phyloP scores from a whole-genome alignment of 2,113 vertebrate genomes.

The Pomatostomus ruficeps region DNA sequence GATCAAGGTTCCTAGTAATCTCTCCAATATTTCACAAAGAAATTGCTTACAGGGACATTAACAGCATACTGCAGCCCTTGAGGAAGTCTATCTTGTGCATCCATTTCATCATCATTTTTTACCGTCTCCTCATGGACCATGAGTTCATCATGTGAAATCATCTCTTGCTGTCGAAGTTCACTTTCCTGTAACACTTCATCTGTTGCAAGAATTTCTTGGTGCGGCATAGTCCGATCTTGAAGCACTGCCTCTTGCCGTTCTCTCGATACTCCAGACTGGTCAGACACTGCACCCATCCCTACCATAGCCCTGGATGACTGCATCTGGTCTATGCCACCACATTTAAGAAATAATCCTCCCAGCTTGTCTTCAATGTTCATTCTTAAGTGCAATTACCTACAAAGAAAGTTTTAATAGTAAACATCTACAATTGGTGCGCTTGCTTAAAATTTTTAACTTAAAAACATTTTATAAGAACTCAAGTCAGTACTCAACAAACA shows the following conservation, averaged over 20 bases:
- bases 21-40: constrained; percentile 45
- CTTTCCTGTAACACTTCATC: constrained; percentile 84
- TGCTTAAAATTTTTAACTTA: constrained; percentile 40
- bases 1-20: constrained; percentile 27
- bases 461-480: background rate
- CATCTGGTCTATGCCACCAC: constrained; percentile 83
- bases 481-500: background rate
- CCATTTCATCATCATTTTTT: constrained; percentile 86
- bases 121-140: constrained; percentile 97
- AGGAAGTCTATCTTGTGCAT: constrained; percentile 84
- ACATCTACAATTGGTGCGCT: constrained; percentile 57
- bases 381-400: constrained; percentile 82
- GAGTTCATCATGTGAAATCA: constrained; percentile 93
- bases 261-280: constrained; percentile 72
- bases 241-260: constrained; percentile 83
- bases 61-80: constrained; percentile 91
- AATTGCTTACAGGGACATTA: constrained; percentile 89
- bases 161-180: constrained; percentile 87
- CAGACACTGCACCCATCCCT: constrained; percentile 78
- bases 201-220: constrained; percentile 87
- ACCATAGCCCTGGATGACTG: constrained; percentile 81
- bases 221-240: constrained; percentile 84
- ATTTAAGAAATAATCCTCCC: constrained; percentile 95
- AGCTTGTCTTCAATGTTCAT: constrained; percentile 98
- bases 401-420: constrained; percentile 76